phyloP scores from a whole-genome alignment of 2,113 vertebrate genomes.

The Carollia perspicillata region DNA sequence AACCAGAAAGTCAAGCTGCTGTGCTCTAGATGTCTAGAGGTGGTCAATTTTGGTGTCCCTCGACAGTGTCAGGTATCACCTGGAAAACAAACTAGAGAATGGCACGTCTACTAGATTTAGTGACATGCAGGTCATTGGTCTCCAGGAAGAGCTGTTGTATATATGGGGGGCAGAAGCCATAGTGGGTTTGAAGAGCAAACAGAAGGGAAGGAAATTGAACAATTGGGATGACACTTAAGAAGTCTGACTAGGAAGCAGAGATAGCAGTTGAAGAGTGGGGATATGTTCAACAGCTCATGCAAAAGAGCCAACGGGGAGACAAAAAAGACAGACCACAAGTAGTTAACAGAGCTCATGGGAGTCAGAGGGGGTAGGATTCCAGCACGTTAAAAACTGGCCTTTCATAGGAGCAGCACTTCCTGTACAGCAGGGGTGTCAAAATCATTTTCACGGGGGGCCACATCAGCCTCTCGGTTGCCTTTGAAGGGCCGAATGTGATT shows the following conservation, averaged over 20 bases:
- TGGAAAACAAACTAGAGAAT: slow-evolving; percentile 12
- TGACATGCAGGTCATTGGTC: neutral
- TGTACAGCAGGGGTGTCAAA: neutral
- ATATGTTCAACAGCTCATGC: neutral
- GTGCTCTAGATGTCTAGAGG: neutral
- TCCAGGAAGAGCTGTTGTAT: neutral
- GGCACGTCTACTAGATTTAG: neutral
- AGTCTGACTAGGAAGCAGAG: neutral
- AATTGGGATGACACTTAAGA: neutral
- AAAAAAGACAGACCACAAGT: neutral
- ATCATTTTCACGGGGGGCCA: too few relatives aligned
- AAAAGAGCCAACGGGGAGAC: neutral
- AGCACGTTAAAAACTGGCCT: neutral
- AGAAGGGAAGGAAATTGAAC: neutral
- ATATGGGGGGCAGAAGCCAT: neutral
- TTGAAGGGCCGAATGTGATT: too few relatives aligned
- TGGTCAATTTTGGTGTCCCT: slow-evolving; percentile 1
- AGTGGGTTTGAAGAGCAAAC: neutral
- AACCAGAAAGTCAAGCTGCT: neutral
- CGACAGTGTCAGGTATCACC: neutral
- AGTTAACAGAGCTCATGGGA: neutral
- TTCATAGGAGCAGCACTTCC: neutral
- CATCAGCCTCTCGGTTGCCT: too few relatives aligned
- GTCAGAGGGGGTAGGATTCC: neutral
- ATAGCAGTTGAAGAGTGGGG: neutral